Base-by-base conservation (phyloP, 2,797 vertebrate species). In the Sebastes steindachneri region DNA sequence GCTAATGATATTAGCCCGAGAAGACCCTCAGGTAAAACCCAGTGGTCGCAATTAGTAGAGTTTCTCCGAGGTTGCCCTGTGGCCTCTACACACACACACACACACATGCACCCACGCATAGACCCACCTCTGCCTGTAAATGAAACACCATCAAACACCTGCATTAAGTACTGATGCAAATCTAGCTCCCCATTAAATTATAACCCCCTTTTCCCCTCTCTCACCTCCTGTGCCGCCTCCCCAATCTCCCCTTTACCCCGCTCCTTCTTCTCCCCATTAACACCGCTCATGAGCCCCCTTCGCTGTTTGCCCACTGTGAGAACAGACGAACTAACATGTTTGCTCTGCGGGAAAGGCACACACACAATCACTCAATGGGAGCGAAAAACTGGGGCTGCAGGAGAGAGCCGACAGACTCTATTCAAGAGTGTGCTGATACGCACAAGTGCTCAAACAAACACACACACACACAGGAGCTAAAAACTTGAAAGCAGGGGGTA, bases 1-100 rank as follows among this genome's bases (percentile, higher is more conserved):
- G 93, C 94, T 96, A 95, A 95, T 96, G 94, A 95, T 95, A 95
- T 94, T 94, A 95, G 89, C 92, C 92, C 66, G 90, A 90, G 91
- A 93, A 92, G 90, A 93, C 88, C 92, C 89, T 87, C 81, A 90
- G 86, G 91, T 92, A 95, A 95, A 94, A 88, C 95, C 93, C 95
- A 94, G 93, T 90, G 93, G 95, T 95, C 76, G 86, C 95, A 96
- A 96, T 96, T 96, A 96, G 94, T 88, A 81, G 78, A 91, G 87
- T 82, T 91, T 93, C 89, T 90, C 85, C 14, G 80, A 92, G 91
- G 85, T 93, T 95, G 91, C 93, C 93, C 94, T 91, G 83, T 91
- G 92, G 92, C 91, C 90, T 55, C 74, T 23, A 28, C 33, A 71
- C 62, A 73, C 68, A 73, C 37, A 75, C 71, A 41, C 79, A 65